Evolutionary conservation across 1,140 invertebrate species (phyloP), one percentile per base, ranked within the genome.

Genomic region (Samia ricini): DNA sequence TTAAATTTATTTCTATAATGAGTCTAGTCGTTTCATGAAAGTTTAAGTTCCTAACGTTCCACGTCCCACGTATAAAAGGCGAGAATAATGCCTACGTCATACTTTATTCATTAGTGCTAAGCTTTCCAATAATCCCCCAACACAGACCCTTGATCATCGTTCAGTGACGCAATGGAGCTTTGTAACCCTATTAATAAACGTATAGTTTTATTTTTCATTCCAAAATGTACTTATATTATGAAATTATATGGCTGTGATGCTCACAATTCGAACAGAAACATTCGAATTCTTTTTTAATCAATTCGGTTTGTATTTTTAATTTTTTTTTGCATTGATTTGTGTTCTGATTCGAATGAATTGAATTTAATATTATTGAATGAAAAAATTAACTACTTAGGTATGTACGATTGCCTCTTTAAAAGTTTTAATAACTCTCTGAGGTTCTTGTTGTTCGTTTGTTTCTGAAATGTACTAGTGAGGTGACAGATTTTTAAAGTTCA

Each of bases 91-190:
- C 52, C 24, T 22, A 55, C 20, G 52, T 55, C 52, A 55, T 55
- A n/a, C 52, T n/a, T 24, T 52, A 24, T 24, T 24, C 22, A 55
- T 55, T 55, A 55, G n/a, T 22, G 21, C 22, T 55, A 18, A 24
- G 52, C 52, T 55, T 21, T 15, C n/a, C 15, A 55, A 22, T 55
- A 55, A 55, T 55, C 52, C 22, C 24, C 15, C 24, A 55, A 22
- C 21, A 22, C 50, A 22, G 19, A 21, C 50, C 21, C n/a, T 55
- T 55, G 52, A 55, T 23, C 18, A 51, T 7, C 19, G 19, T 51
- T 21, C 21, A 21, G 19, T 22, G 50, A 51, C 6, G 50, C 19
- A 21, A 7, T 51, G 7, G 12, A 22, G 50, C 7, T 51, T 51
- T 51, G 50, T 51, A 21, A 21, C 5, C 10, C 50, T 51, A 2